These are phyloP conservation scores for Cheilosia scutellata DNA, from an alignment of 2,888 invertebrate species.

Conservation along the genomic window DNA sequence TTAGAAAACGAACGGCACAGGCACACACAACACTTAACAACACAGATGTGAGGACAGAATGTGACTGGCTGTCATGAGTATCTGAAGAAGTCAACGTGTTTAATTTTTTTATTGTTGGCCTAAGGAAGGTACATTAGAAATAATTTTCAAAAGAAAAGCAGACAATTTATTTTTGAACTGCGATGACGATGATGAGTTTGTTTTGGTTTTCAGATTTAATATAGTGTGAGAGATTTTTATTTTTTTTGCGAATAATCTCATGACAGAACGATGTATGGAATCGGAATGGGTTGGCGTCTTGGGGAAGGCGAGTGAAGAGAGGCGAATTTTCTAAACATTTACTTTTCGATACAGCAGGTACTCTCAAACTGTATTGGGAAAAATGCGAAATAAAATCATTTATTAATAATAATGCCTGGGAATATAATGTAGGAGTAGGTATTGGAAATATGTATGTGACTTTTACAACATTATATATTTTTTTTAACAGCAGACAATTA, in stretches of 20 bases:
- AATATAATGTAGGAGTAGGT: too few relatives aligned
- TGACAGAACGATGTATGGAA: not conserved
- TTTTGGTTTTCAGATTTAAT: conserved; percentile 41
- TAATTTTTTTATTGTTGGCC: conserved; percentile 14
- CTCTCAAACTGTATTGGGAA: conserved; percentile 17
- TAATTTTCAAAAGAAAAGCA: conserved; percentile 21
- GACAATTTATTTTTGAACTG: conserved; percentile 67
- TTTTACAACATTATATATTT: too few relatives aligned
- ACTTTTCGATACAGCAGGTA: not conserved
- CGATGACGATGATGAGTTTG: conserved; percentile 43
- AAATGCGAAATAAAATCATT: not conserved
- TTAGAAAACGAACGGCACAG: conserved; percentile 2
- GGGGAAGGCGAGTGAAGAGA: too few relatives aligned
- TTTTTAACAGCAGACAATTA: too few relatives aligned
- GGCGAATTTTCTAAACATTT: too few relatives aligned
- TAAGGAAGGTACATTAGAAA: conserved; percentile 15
- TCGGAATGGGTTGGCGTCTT: too few relatives aligned
- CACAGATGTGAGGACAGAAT: conserved; percentile 22
- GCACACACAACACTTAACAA: conserved; percentile 15
- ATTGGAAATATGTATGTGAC: too few relatives aligned
- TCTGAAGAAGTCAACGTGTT: conserved; percentile 23
- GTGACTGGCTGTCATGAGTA: conserved; percentile 57
- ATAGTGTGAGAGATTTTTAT: conserved; percentile 12
- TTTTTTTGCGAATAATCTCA: conserved; percentile 33
- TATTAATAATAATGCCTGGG: not conserved